Evolutionary conservation across 2,797 vertebrate genomes (phyloP).

Genomic region (Gambelia wislizenii): DNA sequence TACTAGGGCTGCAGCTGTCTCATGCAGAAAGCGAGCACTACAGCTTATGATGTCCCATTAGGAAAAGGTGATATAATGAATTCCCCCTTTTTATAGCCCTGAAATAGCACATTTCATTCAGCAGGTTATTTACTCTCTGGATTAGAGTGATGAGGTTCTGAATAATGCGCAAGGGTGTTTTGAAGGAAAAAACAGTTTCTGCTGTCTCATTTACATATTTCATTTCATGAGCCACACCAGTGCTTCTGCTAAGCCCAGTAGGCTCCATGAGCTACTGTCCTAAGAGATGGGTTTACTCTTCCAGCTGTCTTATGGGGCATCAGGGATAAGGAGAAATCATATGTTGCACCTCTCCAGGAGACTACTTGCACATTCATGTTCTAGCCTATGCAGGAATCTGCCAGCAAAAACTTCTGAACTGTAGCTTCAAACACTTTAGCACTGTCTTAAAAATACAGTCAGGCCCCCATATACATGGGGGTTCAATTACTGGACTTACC

Average conservation of each 20-base stretch:
- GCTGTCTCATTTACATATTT: conserved; percentile 63
- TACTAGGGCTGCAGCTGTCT: conserved; percentile 59
- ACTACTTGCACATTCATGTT: neutral
- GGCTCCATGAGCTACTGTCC: conserved; percentile 22
- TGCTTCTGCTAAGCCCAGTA: neutral
- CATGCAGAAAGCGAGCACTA: conserved; percentile 55
- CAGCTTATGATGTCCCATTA: conserved; percentile 73
- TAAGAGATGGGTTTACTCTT: neutral
- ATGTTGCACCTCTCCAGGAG: neutral
- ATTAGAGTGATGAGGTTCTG: conserved; percentile 70
- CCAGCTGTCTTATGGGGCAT: neutral
- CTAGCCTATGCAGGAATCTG: neutral
- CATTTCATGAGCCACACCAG: conserved; percentile 32
- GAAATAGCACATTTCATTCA: conserved; percentile 76
- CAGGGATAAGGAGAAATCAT: neutral
- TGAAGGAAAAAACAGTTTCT: conserved; percentile 31
- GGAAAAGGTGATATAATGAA: conserved; percentile 77
- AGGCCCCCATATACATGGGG: no score
- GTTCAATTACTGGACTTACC: no score
- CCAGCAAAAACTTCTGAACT: no score
- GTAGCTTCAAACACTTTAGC: neutral
- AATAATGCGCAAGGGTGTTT: conserved; percentile 67
- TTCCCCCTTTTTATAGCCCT: conserved; percentile 76
- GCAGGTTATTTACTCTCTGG: conserved; percentile 73
- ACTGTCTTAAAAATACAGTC: neutral